Evolutionary conservation across 2,888 invertebrate species (phyloP), one percentile per base, ranked within the genome.

Genomic region (Parnassius glacialis): DNA sequence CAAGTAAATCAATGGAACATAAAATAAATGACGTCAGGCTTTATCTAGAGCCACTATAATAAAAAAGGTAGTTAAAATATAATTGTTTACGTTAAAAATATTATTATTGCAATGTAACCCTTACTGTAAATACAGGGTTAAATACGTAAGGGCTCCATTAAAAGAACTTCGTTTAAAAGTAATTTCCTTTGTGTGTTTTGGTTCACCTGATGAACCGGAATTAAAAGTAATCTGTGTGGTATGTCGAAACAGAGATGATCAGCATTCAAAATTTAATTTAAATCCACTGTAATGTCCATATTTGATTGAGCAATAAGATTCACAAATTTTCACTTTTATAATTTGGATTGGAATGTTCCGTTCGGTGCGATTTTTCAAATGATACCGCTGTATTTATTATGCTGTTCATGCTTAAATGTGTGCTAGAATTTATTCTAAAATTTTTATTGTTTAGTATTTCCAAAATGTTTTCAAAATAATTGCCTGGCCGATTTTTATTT

Each of bases 271-370:
- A 13, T 47, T 52, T 57, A 59, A 56, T 59, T 55, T 59, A 57
- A 59, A 34, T 59, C 43, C 25, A 48, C 20, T n/a, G 55, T 1
- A 20, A 45, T n/a, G 20, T 54, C 50, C 12, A 59, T 56, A 56
- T 59, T 55, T 63, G 51, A 59, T 63, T 55, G 59, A 56, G 59
- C 59, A 59, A 59, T 63, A 63, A 63, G 57, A 52, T 45, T 42
- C 45, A 63, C 53, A 16, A 58, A 55, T 63, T 63, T 63, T 63
- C 62, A 59, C 62, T 63, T 63, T 59, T 63, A 59, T 47, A 57
- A 55, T 59, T 51, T 50, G 52, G 56, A 12, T 52, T 56, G 10
- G 44, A 5, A 7, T 25, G 7, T 53, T 20, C 51, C 16, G 53
- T 11, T 48, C 11, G 48, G 34, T 58, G 41, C 47, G 16, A 20